These are phyloP conservation scores for Sinodicranocentrus sp. DNA, from an alignment of 2,888 invertebrate genomes.

Conservation along the genomic window DNA sequence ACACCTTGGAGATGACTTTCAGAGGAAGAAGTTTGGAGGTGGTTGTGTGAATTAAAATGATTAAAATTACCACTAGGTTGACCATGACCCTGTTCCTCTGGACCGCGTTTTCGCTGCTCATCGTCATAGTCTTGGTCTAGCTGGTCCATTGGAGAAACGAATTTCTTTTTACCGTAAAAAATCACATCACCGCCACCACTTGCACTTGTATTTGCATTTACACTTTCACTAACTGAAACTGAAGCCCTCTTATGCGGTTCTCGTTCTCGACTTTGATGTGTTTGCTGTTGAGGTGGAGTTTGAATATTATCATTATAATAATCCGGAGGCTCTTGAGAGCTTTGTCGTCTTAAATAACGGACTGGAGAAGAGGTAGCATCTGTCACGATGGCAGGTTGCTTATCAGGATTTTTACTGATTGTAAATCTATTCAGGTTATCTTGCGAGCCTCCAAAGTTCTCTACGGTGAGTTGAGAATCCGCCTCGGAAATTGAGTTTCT, in stretches of 20 bases:
- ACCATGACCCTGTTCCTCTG: constrained; percentile 43
- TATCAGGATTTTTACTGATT: constrained; percentile 90
- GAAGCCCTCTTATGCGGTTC: constrained; percentile 48
- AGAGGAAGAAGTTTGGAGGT: constrained; percentile 19
- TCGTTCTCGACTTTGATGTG: constrained; percentile 21
- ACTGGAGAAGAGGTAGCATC: constrained; percentile 73
- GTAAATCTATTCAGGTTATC: constrained; percentile 87
- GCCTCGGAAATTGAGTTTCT: constrained; percentile 89
- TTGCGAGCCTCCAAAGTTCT: constrained; percentile 95
- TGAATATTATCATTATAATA: constrained; percentile 57
- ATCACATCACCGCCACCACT: constrained; percentile 65
- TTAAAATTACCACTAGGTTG: constrained; percentile 69
- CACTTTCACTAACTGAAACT: constrained; percentile 54
- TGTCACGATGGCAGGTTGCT: constrained; percentile 81
- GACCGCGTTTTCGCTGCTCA: not conserved
- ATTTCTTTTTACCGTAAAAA: constrained; percentile 75
- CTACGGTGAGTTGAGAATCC: constrained; percentile 91
- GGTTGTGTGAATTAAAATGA: constrained; percentile 49
- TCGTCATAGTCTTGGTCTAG: constrained; percentile 62
- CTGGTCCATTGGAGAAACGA: constrained; percentile 65
- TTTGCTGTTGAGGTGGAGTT: constrained; percentile 34
- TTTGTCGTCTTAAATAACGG: constrained; percentile 71
- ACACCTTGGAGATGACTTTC: constrained; percentile 19
- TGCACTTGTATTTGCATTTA: constrained; percentile 29
- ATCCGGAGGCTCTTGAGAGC: constrained; percentile 74